Conservation (phyloP, 2,113 vertebrate genomes). For the Phocoena phocoena region DNA sequence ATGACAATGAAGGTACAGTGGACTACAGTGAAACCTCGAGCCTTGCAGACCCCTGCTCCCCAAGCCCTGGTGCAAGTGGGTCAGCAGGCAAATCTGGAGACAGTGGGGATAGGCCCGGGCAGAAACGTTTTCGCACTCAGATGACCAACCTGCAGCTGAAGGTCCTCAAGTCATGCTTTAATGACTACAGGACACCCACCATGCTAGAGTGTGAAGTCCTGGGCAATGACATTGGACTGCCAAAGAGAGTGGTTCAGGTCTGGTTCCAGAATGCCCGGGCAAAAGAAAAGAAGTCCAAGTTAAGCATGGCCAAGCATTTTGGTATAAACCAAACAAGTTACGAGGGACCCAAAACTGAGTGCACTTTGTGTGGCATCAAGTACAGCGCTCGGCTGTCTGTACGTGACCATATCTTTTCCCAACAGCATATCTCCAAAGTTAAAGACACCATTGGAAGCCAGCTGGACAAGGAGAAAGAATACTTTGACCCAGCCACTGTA, state of each 20-base stretch:
- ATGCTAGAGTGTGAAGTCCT: constrained; percentile 99
- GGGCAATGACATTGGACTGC: constrained; percentile 99
- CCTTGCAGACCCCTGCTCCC: constrained; percentile 97
- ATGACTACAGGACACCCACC: constrained; percentile 98
- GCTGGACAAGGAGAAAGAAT: constrained; percentile 99
- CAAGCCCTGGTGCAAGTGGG: constrained; percentile 93
- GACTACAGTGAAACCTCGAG: constrained; percentile 99
- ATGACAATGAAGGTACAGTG: constrained; percentile 96
- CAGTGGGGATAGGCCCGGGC: constrained; percentile 94
- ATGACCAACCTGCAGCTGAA: constrained; percentile 99
- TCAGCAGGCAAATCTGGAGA: constrained; percentile 94
- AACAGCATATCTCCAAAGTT: constrained; percentile 99
- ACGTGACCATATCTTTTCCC: constrained; percentile 99
- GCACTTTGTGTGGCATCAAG: constrained; percentile 98
- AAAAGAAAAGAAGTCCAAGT: constrained; percentile 99
- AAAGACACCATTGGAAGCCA: constrained; percentile 99
- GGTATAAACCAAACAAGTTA: constrained; percentile 99
- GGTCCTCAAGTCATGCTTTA: constrained; percentile 98
- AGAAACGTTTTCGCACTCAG: constrained; percentile 99
- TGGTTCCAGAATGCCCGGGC: constrained; percentile 99
- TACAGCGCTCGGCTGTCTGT: constrained; percentile 98
- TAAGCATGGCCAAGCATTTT: constrained; percentile 99
- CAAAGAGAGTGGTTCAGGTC: constrained; percentile 99
- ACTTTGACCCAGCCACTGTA: constrained; percentile 98
- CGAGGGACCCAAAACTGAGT: constrained; percentile 99